Base-by-base conservation (phyloP, 2,888 invertebrate genomes). In the Idaea aversata region DNA sequence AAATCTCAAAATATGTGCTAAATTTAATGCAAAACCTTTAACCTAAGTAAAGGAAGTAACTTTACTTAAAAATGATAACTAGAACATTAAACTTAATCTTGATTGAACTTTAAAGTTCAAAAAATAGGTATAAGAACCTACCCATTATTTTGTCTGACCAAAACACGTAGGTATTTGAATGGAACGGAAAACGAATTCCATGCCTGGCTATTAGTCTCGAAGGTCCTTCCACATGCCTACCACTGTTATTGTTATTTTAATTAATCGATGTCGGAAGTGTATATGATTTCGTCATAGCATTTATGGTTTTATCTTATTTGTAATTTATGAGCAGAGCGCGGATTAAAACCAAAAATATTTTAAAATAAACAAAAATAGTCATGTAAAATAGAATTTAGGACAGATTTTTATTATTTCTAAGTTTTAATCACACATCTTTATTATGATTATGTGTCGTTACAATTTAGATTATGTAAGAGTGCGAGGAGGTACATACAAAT, bases 221-320 rank as follows among this genome's bases (percentile, higher is more conserved):
- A 47, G 47, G 47, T 47, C 47, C 47, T 47, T 47, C 47, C 47
- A 47, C 47, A 47, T 47, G 47, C 47, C 47, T 47, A 47, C 47
- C 13, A 47, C 47, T 4, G 47, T 47, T 47, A 47, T 47, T 47
- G 47, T 47, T 47, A 47, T 47, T 47, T 13, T 47, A 47, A 47
- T 47, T 47, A 13, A 47, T 47, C 47, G 47, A 47, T 10, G 47
- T 47, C 47, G 47, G 47, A 47, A 47, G 47, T 47, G 3, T 25
- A 3, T 25, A 47, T 10, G 47, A 47, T 47, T 47, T 47, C 47
- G 10, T 47, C 47, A 47, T 47, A 47, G 7, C 47, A 47, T 47
- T 47, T 47, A 47, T 47, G 47, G 47, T 47, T 47, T 25, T 47
- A 47, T 47, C 47, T 47, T 13, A 13, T 47, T 47, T 7, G 13